A percentile compares a stretch with the other conserved stretches of the same genome.
Conservation (phyloP, 2,113 vertebrate genomes). For the Mungos mungo region DNA sequence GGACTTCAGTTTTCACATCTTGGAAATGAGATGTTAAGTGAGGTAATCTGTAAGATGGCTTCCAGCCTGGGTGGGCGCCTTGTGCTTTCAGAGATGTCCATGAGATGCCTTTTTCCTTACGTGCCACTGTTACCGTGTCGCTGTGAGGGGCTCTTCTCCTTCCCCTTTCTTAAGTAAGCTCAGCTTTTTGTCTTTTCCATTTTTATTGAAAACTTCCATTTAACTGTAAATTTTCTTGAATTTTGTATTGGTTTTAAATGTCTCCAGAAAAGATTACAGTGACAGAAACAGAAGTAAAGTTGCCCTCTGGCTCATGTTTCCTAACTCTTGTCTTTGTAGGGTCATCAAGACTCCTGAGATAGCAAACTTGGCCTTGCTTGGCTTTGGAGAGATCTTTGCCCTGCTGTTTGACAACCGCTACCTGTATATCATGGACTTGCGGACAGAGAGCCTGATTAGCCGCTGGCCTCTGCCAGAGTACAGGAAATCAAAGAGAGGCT, state of each 20-base stretch:
- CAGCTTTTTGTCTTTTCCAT: conserved; percentile 12
- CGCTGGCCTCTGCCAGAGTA: conserved; percentile 98
- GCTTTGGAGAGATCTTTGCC: conserved; percentile 96
- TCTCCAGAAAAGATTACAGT: neutral
- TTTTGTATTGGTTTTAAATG: conserved; percentile 7
- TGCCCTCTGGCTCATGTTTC: conserved; percentile 32
- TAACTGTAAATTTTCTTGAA: neutral
- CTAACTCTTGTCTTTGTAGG: conserved; percentile 84
- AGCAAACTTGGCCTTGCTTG: conserved; percentile 94
- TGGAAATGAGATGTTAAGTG: neutral
- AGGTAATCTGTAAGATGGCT: neutral
- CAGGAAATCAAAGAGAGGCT: conserved; percentile 97
- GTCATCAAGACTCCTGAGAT: conserved; percentile 96
- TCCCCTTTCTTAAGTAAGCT: neutral
- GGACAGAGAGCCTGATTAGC: conserved; percentile 95
- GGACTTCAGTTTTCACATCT: neutral
- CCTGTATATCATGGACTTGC: conserved; percentile 97
- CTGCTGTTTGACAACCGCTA: conserved; percentile 97
- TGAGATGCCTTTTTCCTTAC: neutral
- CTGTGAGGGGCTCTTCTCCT: neutral
- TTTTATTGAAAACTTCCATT: conserved; percentile 33
- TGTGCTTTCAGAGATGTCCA: neutral
- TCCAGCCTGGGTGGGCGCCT: neutral
- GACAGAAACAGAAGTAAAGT: neutral
- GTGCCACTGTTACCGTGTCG: neutral